phyloP scores from a whole-genome alignment of 2,888 invertebrate genomes.

The Prosopocoilus inquinatus region DNA sequence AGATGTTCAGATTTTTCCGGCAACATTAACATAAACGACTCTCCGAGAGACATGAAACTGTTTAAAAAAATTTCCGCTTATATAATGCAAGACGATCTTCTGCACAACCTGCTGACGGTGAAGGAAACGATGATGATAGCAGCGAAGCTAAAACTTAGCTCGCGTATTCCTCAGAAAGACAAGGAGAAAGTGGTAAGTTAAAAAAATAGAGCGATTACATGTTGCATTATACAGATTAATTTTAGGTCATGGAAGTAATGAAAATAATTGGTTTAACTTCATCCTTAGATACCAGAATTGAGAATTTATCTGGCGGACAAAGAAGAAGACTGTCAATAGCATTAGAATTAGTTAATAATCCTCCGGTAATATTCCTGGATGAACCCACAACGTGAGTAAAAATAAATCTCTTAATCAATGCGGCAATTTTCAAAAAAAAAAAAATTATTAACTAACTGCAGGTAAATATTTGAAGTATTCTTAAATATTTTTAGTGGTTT shows the following conservation, averaged over 20 bases:
- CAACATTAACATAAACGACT: slow-evolving; percentile 66
- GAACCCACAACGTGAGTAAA: slow-evolving; percentile 74
- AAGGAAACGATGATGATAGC: slow-evolving; percentile 73
- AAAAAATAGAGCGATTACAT: too few relatives aligned
- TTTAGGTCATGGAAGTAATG: slow-evolving; percentile 71
- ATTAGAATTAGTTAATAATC: slow-evolving; percentile 78
- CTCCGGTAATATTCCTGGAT: slow-evolving; percentile 77
- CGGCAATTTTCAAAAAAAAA: neutral
- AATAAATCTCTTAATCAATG: neutral
- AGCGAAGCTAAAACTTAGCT: slow-evolving; percentile 70
- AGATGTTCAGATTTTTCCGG: slow-evolving; percentile 58
- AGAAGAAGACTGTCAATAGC: slow-evolving; percentile 73
- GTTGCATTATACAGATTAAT: too few relatives aligned
- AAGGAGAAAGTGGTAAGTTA: slow-evolving; percentile 61
- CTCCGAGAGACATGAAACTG: slow-evolving; percentile 63
- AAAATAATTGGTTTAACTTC: slow-evolving; percentile 67
- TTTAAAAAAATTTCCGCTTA: slow-evolving; percentile 76
- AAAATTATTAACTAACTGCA: neutral
- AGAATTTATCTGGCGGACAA: slow-evolving; percentile 74
- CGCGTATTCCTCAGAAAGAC: slow-evolving; percentile 56
- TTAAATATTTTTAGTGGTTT: slow-evolving; percentile 58
- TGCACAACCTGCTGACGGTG: slow-evolving; percentile 71
- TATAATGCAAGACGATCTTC: slow-evolving; percentile 76
- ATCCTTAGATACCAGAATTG: slow-evolving; percentile 64
- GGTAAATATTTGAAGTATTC: neutral